Evolutionary conservation across 37 sponge, comb jelly and placozoan species (phyloP).

Genomic region (Ephydatia muelleri): DNA sequence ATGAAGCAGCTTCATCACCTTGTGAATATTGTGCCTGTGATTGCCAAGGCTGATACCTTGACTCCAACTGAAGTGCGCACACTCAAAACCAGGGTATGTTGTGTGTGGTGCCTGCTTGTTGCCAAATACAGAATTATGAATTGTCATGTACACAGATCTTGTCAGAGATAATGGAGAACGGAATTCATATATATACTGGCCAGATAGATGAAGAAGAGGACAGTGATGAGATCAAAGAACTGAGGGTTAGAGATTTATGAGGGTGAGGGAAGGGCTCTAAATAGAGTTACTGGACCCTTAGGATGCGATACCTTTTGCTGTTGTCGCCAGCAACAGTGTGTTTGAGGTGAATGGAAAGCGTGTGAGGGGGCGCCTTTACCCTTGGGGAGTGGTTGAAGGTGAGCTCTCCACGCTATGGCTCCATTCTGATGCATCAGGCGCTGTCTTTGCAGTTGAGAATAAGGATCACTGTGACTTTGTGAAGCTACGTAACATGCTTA

Average conservation of each 20-base stretch:
- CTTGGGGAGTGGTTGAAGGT: constrained; percentile 99
- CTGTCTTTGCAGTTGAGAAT: constrained; percentile 84
- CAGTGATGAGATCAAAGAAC: constrained; percentile 78
- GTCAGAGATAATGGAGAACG: constrained; percentile 86
- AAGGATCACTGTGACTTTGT: constrained; percentile 94
- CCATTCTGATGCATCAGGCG: neutral
- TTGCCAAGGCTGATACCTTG: constrained; percentile 97
- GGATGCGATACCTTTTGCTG: constrained; percentile 88
- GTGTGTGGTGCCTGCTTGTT: neutral
- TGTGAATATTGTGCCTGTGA: constrained; percentile 98
- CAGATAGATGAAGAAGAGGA: constrained; percentile 97
- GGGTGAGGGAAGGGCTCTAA: neutral
- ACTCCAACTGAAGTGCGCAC: constrained; percentile 78
- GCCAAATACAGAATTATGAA: neutral
- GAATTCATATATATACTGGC: constrained; percentile 88
- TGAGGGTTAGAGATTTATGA: constrained; percentile 28
- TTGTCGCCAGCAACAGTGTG: constrained; percentile 92
- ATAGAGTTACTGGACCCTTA: constrained; percentile 6
- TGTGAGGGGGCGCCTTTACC: constrained; percentile 94
- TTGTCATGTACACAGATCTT: constrained; percentile 62
- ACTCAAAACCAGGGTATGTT: constrained; percentile 78
- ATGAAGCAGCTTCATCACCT: constrained; percentile 94
- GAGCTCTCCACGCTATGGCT: neutral
- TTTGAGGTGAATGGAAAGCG: constrained; percentile 95
- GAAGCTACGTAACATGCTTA: constrained; percentile 91